Evolutionary conservation across 2,797 vertebrate species (phyloP).

Genomic region (Acanthiza pusilla): DNA sequence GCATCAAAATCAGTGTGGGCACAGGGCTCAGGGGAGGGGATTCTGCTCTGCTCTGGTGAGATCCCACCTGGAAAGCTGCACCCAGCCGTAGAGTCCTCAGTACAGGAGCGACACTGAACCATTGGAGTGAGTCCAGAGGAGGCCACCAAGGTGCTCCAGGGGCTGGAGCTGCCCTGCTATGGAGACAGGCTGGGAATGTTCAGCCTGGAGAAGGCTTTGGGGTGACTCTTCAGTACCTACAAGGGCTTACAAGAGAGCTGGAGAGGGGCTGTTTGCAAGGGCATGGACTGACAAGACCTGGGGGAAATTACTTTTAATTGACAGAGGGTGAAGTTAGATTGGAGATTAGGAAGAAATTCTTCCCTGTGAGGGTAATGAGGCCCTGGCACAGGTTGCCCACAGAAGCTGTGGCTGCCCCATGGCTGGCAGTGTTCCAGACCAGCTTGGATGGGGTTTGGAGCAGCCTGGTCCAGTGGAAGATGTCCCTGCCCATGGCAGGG

Average conservation of each 20-base stretch:
- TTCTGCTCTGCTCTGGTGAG: not conserved
- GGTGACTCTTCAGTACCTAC: not conserved
- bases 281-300: not conserved
- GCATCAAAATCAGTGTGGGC: not conserved
- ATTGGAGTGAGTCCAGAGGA: not conserved
- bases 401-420: not conserved
- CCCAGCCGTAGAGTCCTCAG: not conserved
- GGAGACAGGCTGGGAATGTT: not conserved
- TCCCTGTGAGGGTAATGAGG: fast-evolving
- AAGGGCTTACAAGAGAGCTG: not conserved
- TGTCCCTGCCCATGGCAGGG: not conserved
- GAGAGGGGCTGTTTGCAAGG: not conserved
- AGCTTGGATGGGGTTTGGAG: too few relatives aligned
- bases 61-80: not conserved
- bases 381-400: fast-evolving
- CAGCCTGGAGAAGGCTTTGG: not conserved
- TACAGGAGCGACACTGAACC: not conserved
- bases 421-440: not conserved
- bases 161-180: not conserved
- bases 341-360: not conserved
- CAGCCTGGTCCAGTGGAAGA: fast-evolving
- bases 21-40: not conserved
- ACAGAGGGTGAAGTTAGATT: not conserved
- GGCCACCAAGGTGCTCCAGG: not conserved
- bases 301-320: not conserved